A percentile compares a stretch with the other conserved stretches of the same genome.
These are phyloP conservation scores for Sebastes wilsoni DNA, from an alignment of 2,797 vertebrate genomes.

Conservation along the genomic window DNA sequence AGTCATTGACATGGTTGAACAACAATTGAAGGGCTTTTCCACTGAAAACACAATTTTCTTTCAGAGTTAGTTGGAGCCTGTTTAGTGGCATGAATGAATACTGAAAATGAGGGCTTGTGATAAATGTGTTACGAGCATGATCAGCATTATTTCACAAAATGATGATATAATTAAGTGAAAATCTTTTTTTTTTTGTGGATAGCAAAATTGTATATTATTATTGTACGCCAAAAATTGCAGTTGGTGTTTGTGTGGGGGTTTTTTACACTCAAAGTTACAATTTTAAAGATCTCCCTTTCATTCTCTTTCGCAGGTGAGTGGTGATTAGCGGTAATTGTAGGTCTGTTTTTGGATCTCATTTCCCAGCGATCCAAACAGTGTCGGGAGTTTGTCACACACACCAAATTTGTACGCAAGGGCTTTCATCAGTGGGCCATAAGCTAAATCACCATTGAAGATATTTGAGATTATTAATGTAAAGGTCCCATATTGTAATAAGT, in stretches of 20 bases:
- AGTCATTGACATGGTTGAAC: constrained; percentile 63
- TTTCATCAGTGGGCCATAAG: background rate
- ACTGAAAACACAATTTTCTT: constrained; percentile 37
- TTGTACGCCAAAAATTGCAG: background rate
- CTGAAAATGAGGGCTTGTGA: background rate
- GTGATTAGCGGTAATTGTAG: too few relatives aligned
- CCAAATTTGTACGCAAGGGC: background rate
- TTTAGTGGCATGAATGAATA: constrained; percentile 24
- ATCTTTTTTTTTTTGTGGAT: background rate
- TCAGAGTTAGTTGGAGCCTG: background rate
- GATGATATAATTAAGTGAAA: background rate
- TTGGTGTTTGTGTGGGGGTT: background rate
- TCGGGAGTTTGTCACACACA: background rate
- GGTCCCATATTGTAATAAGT: too few relatives aligned
- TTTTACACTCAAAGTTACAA: background rate
- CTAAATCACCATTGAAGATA: too few relatives aligned
- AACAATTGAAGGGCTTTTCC: constrained; percentile 45
- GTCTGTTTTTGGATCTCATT: background rate
- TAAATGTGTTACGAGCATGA: background rate
- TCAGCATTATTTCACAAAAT: background rate
- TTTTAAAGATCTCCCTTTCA: background rate
- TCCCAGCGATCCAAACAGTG: too few relatives aligned
- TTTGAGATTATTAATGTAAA: too few relatives aligned
- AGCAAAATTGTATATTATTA: background rate
- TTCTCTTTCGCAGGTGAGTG: background rate